Conservation (phyloP, 2,113 vertebrate genomes). For the Alligator sinensis region DNA sequence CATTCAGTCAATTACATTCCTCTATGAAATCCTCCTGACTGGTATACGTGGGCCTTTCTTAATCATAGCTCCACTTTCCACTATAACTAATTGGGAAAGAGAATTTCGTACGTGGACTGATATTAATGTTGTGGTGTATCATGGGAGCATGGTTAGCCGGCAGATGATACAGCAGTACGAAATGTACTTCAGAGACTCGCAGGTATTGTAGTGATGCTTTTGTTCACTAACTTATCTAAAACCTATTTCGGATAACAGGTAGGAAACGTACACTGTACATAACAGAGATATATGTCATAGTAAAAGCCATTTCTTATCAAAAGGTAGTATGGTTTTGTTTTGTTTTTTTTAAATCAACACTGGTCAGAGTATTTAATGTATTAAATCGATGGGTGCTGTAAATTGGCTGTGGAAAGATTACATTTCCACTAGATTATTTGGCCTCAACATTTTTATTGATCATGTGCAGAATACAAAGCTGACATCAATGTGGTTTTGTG, state of each 20-base stretch:
- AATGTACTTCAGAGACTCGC: constrained; percentile 97
- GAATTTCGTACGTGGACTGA: constrained; percentile 97
- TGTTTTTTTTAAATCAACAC: background rate
- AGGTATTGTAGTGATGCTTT: constrained; percentile 79
- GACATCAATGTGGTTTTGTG: background rate
- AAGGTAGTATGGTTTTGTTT: background rate
- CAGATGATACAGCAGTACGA: constrained; percentile 99
- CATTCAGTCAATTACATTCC: constrained; percentile 98
- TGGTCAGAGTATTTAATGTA: background rate
- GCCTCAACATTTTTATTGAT: too few species aligned
- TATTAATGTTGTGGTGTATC: constrained; percentile 96
- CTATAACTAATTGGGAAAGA: constrained; percentile 98
- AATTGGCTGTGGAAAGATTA: background rate
- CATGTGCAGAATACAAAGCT: background rate
- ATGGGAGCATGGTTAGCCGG: constrained; percentile 95
- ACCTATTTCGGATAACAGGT: background rate
- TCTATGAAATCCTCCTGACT: constrained; percentile 90
- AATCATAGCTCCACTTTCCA: constrained; percentile 97
- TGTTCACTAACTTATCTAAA: background rate
- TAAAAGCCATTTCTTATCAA: background rate
- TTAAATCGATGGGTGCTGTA: background rate
- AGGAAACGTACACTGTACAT: background rate
- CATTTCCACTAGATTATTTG: too few species aligned
- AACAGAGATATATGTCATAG: fast-evolving
- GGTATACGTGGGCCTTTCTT: constrained; percentile 94